These are phyloP conservation scores for Notiomystis cincta DNA, from an alignment of 2,113 vertebrate genomes.

Conservation along the genomic window DNA sequence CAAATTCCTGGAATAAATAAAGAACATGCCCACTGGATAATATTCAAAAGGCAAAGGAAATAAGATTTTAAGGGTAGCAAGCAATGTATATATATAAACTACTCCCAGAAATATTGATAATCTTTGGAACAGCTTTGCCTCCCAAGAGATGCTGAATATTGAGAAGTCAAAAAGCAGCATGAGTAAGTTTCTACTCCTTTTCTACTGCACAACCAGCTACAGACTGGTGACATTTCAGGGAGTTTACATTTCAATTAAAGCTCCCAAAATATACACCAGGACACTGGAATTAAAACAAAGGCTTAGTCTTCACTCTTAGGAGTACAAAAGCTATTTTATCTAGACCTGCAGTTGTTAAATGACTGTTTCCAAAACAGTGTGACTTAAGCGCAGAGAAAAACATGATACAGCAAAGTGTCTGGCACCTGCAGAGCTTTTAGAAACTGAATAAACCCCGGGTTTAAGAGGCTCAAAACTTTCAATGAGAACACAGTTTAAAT, in stretches of 20 bases:
- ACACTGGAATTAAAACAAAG: slow-evolving; percentile 36
- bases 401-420: neutral
- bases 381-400: neutral
- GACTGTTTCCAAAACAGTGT: neutral
- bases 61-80: neutral
- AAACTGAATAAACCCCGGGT: neutral
- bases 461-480: neutral
- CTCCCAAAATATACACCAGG: slow-evolving; percentile 34
- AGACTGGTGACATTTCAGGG: slow-evolving; percentile 26
- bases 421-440: neutral
- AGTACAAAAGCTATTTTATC: slow-evolving; percentile 25
- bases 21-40: neutral
- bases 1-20: slow-evolving; percentile 34
- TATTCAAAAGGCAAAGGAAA: neutral
- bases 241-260: slow-evolving; percentile 54
- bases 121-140: neutral
- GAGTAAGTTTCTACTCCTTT: neutral
- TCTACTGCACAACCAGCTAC: neutral
- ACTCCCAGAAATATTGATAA: neutral
- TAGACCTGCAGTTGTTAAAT: neutral
- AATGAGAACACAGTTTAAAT: neutral
- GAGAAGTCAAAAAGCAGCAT: neutral
- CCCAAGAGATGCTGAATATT: neutral
- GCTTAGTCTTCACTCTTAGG: neutral
- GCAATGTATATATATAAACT: neutral